Evolutionary conservation across 2,113 vertebrate species (phyloP), one percentile per base, ranked within the genome.

Genomic region (Megalops atlanticus): DNA sequence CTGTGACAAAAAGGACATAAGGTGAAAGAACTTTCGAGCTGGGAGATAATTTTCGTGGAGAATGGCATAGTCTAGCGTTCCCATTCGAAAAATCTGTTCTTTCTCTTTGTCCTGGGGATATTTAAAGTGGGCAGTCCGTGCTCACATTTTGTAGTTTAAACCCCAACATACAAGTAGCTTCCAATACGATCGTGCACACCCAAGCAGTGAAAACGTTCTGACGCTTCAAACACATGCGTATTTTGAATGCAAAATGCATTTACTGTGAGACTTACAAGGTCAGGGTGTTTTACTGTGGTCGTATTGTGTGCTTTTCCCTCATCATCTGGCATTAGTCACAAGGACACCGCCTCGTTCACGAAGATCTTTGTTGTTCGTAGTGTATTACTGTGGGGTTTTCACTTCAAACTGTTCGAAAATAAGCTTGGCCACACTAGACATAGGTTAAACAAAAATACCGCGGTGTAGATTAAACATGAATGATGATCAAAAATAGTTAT

Each of bases 211-310:
- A 64, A 64, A 64, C 58, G n/a, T 64, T 64, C 58, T 64, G 58
- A 64, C n/a, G 58, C n/a, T 24, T 64, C 58, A 64, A 24, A 31
- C 24, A 64, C 58, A 31, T 64, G 58, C 58, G 11, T 64, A 64
- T 31, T 31, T 64, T 64, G n/a, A 64, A 64, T 64, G 58, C 58
- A 64, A 64, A 64, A 64, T 64, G 31, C 58, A 64, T 64, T 64
- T n/a, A 10, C 27, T 11, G 31, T 64, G 8, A 64, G 24, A 64
- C 58, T 64, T n/a, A 64, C 4, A n/a, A 31, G 2, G 58, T n/a
- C 21, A 11, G 21, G 58, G n/a, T 31, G 8, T 64, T 64, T 64
- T 64, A 64, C 31, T 27, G 58, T 64, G 58, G 58, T 64, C 31
- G 21, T 64, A n/a, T 64, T 8, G n/a, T 31, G 58, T 64, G 58